Evolutionary conservation across 2,797 vertebrate species (phyloP).

Genomic region (Cichlasoma orientale): DNA sequence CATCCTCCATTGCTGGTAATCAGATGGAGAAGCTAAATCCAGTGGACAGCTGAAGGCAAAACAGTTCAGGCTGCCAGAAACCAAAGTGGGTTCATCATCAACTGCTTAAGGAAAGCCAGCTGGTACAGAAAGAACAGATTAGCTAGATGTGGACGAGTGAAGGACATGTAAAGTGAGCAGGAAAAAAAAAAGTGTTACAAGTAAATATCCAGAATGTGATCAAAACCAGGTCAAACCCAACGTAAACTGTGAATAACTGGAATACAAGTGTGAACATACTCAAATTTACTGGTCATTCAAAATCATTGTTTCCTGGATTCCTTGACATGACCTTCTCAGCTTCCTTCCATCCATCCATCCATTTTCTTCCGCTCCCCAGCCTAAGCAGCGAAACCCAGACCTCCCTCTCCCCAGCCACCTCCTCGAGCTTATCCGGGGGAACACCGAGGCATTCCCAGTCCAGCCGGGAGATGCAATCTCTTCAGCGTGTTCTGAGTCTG

Average conservation of each 20-base stretch:
- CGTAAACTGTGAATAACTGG: neutral
- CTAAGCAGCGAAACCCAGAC: no score
- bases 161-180: neutral
- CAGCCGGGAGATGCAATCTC: no score
- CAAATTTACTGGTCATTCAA: neutral
- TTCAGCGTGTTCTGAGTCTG: no score
- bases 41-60: neutral
- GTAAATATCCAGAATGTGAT: neutral
- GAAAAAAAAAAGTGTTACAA: neutral
- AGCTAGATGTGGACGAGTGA: neutral
- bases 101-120: neutral
- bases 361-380: no score
- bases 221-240: neutral
- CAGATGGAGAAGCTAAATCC: neutral
- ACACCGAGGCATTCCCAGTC: no score
- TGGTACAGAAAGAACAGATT: neutral
- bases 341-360: no score
- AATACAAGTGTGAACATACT: neutral
- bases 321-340: neutral
- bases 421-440: no score
- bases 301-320: neutral
- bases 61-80: constrained; percentile 1
- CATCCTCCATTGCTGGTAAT: constrained; percentile 4
- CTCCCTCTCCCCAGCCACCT: no score
- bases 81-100: constrained; percentile 2